Evolutionary conservation across 2,888 invertebrate species (phyloP).

Genomic region (Machimus atricapillus): DNA sequence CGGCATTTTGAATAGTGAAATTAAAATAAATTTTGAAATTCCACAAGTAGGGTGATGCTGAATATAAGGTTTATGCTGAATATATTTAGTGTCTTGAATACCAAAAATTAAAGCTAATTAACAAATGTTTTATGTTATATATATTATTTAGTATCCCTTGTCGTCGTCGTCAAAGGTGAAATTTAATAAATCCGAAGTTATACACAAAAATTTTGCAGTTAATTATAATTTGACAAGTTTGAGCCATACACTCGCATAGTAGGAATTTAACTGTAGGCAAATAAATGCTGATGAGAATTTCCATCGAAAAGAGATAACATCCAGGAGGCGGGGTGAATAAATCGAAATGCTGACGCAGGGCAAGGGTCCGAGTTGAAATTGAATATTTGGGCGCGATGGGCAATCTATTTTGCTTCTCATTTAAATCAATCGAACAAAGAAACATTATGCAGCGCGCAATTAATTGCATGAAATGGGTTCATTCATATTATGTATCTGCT

Average conservation of each 20-base stretch:
- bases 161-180: neutral
- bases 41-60: neutral
- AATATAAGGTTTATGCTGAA: neutral
- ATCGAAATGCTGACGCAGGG: neutral
- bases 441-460: conserved; percentile 21
- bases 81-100: neutral
- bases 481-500: neutral
- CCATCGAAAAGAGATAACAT: neutral
- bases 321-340: neutral
- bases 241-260: neutral
- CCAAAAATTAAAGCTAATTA: neutral
- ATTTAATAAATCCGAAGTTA: neutral
- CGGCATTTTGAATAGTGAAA: neutral
- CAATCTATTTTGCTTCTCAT: conserved; percentile 20
- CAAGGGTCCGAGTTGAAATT: neutral
- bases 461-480: conserved; percentile 26
- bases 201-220: neutral
- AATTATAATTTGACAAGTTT: conserved; percentile 19
- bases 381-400: neutral
- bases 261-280: neutral
- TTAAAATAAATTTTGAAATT: neutral
- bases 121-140: neutral
- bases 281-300: conserved; percentile 4
- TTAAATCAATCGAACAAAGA: conserved; percentile 34
- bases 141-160: too few species aligned